Conservation (phyloP, 2,113 vertebrate species). For the Rostratula benghalensis region DNA sequence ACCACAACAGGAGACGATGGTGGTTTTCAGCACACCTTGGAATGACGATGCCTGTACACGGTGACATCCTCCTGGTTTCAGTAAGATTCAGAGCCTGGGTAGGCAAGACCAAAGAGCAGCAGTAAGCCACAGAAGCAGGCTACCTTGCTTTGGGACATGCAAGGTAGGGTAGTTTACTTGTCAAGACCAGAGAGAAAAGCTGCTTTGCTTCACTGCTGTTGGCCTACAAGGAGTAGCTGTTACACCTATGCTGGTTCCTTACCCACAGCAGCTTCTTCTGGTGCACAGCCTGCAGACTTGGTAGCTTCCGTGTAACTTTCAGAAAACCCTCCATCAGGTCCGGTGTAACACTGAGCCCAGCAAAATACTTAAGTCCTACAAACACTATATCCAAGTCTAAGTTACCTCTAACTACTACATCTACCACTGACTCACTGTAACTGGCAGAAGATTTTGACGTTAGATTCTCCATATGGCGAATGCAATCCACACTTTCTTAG, state of each 20-base stretch:
- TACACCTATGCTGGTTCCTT: not conserved
- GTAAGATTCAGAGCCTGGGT: too few species aligned
- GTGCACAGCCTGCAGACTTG: accelerated
- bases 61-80: not conserved
- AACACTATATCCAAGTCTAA: not conserved
- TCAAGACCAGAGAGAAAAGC: too few species aligned
- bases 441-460: not conserved
- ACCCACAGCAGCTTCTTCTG: not conserved
- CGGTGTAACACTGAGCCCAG: not conserved
- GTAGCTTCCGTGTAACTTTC: not conserved
- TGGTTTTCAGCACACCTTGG: not conserved
- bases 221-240: not conserved
- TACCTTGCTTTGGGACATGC: not conserved
- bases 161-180: not conserved
- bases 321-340: not conserved
- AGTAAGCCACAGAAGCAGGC: not conserved
- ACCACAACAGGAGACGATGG: not conserved
- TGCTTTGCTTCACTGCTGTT: not conserved
- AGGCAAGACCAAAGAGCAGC: not conserved
- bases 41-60: not conserved
- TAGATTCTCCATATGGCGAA: not conserved
- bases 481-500: not conserved
- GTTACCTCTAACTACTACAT: not conserved
- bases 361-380: not conserved
- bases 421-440: not conserved